Conservation (phyloP, 2,888 invertebrate genomes). For the Drosophila incognita region DNA sequence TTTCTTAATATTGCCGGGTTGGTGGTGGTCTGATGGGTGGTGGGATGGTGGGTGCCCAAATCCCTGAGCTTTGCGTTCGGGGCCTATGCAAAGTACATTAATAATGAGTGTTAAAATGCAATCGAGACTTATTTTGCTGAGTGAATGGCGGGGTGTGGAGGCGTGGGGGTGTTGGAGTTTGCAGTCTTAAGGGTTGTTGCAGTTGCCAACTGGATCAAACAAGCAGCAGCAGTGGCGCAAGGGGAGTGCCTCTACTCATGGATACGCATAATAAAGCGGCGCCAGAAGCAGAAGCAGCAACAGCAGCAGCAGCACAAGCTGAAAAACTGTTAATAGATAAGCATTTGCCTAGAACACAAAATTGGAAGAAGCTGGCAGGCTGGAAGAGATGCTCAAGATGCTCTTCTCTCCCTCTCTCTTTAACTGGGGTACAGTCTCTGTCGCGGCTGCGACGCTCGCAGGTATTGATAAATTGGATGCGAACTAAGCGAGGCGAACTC, state of each 20-base stretch:
- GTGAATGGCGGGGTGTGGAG: constrained; percentile 4
- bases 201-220: constrained; percentile 16
- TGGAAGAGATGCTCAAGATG: not conserved
- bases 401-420: not conserved
- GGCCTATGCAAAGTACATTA: constrained; percentile 64
- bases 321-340: constrained; percentile 45
- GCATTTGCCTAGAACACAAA: constrained; percentile 23
- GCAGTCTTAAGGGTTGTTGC: constrained; percentile 39
- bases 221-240: not conserved
- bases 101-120: constrained; percentile 70
- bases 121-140: constrained; percentile 44
- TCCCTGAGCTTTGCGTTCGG: constrained; percentile 36
- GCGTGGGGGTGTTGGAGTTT: not conserved
- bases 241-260: constrained; percentile 6
- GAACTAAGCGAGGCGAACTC: constrained; percentile 21
- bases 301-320: constrained; percentile 11
- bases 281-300: constrained; percentile 15
- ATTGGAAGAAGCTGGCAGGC: constrained; percentile 13
- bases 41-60: constrained; percentile 33
- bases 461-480: constrained; percentile 64
- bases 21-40: constrained; percentile 8
- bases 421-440: constrained; percentile 29
- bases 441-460: constrained; percentile 30
- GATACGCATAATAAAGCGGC: constrained; percentile 56
- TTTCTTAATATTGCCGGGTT: constrained; percentile 2